Evolutionary conservation across 2,888 invertebrate genomes (phyloP).

Genomic region (Aricia artaxerxes): DNA sequence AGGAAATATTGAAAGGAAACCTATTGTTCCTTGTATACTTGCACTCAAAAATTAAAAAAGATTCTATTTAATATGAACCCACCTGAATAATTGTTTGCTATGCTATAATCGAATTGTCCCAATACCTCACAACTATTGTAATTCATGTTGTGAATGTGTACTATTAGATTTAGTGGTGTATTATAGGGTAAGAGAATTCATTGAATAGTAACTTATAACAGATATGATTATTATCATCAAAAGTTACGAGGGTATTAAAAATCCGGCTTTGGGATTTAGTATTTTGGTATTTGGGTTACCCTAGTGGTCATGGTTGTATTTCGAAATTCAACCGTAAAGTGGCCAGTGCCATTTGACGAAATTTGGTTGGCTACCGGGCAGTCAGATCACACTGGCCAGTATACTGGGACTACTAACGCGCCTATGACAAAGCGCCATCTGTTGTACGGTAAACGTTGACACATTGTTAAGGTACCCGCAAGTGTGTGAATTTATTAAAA

Average conservation of each 20-base stretch:
- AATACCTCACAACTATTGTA: slow-evolving; percentile 29
- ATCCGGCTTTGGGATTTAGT: background rate
- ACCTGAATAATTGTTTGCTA: slow-evolving; percentile 29
- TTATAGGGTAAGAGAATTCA: slow-evolving; percentile 17
- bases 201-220: slow-evolving; percentile 1
- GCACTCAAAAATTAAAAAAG: background rate
- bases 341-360: background rate
- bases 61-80: background rate
- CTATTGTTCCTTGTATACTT: background rate
- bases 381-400: background rate
- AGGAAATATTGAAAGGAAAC: background rate
- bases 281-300: background rate
- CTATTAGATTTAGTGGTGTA: slow-evolving; percentile 15
- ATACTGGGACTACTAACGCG: background rate
- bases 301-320: background rate
- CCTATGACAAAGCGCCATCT: background rate
- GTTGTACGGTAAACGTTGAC: background rate
- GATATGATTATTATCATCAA: background rate
- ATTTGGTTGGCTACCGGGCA: background rate
- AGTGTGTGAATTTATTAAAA: background rate
- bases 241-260: background rate
- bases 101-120: slow-evolving; percentile 28
- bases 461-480: background rate
- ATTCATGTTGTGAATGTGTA: slow-evolving; percentile 32
- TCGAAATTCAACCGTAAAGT: background rate